A percentile compares a stretch with the other conserved stretches of the same genome.
Conservation (phyloP, 1,140 invertebrate genomes). For the Olivierus martensii region DNA sequence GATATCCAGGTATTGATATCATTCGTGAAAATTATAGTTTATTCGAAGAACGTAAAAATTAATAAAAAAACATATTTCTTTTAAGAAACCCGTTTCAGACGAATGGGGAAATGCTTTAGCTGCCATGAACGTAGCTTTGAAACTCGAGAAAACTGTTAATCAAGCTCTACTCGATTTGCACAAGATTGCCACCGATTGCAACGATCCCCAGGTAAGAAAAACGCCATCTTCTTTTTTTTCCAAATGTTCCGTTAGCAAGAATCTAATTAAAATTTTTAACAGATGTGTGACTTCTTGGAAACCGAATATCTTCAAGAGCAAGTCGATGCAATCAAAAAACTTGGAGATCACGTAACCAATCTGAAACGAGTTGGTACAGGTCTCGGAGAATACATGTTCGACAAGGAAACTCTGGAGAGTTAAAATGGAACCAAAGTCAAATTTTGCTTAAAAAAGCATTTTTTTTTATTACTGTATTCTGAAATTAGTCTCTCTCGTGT, state of each 20-base stretch:
- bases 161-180: conserved; percentile 38
- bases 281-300: conserved; percentile 44
- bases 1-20: conserved; percentile 20
- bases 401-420: conserved; percentile 34
- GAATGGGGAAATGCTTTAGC: conserved; percentile 42
- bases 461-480: too few species aligned
- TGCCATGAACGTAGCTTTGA: conserved; percentile 41
- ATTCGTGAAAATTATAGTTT: too few species aligned
- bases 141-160: conserved; percentile 47
- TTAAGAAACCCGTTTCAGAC: conserved; percentile 38
- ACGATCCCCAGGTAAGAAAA: conserved; percentile 31
- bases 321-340: conserved; percentile 44
- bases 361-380: conserved; percentile 44
- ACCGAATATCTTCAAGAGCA: conserved; percentile 43
- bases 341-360: conserved; percentile 41
- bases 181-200: conserved; percentile 27
- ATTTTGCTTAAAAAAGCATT: too few species aligned
- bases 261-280: conserved; percentile 3
- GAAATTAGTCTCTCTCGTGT: too few species aligned
- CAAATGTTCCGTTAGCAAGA: neutral
- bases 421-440: too few species aligned
- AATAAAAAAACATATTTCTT: too few species aligned
- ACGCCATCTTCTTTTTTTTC: neutral
- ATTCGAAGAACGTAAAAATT: too few species aligned
- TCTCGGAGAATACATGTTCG: conserved; percentile 46